Evolutionary conservation across 2,888 invertebrate genomes (phyloP).

Genomic region (Fragum sueziense): DNA sequence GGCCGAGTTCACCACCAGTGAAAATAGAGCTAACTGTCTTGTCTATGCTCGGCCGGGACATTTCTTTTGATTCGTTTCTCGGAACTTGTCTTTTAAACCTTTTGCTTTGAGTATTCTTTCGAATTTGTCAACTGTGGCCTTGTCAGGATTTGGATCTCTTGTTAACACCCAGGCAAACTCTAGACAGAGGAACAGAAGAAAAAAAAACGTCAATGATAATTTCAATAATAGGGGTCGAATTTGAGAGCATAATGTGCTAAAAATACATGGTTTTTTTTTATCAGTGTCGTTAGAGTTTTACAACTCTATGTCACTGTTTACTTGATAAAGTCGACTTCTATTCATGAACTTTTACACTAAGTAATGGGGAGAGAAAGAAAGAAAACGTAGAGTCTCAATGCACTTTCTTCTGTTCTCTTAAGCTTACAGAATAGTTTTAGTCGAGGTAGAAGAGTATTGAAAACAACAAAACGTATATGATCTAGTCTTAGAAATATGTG

Average conservation of each 20-base stretch:
- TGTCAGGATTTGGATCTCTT: conserved; percentile 11
- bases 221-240: not conserved
- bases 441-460: no score
- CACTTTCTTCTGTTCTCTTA: no score
- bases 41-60: not conserved
- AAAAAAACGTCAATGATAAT: not conserved
- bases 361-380: no score
- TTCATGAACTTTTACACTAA: no score
- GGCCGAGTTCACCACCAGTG: no score
- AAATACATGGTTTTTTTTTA: not conserved
- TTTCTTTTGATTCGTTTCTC: not conserved
- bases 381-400: no score
- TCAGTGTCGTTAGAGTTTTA: not conserved
- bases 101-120: not conserved
- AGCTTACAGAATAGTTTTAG: no score
- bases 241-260: not conserved
- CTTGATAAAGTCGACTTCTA: no score
- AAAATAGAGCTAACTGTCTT: no score
- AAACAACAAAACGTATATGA: no score
- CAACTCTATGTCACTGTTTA: no score
- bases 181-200: conserved; percentile 8
- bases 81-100: not conserved
- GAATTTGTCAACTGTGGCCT: not conserved
- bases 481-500: no score
- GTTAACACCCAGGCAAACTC: conserved; percentile 39